Conservation (phyloP, 2,797 vertebrate genomes). For the Amazonetta brasiliensis region DNA sequence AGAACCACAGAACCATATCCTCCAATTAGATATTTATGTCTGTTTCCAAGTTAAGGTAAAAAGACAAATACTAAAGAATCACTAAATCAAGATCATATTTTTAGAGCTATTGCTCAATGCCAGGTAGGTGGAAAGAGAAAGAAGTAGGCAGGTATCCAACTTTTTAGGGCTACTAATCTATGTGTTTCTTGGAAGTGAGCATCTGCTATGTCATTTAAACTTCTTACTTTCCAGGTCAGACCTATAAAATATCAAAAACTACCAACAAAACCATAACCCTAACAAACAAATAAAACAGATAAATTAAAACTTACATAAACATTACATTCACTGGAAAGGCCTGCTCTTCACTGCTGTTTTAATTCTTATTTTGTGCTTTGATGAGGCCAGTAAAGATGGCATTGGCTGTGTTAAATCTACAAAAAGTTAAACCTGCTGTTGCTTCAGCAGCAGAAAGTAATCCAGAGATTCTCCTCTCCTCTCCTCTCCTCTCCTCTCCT, state of each 20-base stretch:
- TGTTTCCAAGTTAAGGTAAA: neutral
- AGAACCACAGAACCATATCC: neutral
- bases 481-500: no score
- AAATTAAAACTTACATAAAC: neutral
- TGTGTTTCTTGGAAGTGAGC: neutral
- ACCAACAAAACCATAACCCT: neutral
- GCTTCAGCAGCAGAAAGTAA: constrained; percentile 21
- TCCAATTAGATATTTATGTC: neutral
- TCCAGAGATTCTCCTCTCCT: neutral
- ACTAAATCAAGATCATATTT: neutral
- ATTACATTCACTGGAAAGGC: neutral
- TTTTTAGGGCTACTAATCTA: neutral
- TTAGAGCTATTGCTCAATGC: neutral
- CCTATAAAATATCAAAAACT: neutral
- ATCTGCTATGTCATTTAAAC: neutral
- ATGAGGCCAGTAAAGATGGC: neutral
- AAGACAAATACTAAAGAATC: neutral
- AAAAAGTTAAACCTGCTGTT: neutral
- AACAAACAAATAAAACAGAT: neutral
- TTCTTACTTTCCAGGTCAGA: neutral
- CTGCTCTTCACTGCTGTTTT: neutral
- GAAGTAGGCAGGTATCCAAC: neutral
- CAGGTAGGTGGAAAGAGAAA: neutral
- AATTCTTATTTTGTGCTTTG: neutral
- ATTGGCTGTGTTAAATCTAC: neutral